A percentile compares a stretch with the other conserved stretches of the same genome.
Conservation (phyloP, 2,888 invertebrate species). For the Zaprionus obscuricornis region DNA sequence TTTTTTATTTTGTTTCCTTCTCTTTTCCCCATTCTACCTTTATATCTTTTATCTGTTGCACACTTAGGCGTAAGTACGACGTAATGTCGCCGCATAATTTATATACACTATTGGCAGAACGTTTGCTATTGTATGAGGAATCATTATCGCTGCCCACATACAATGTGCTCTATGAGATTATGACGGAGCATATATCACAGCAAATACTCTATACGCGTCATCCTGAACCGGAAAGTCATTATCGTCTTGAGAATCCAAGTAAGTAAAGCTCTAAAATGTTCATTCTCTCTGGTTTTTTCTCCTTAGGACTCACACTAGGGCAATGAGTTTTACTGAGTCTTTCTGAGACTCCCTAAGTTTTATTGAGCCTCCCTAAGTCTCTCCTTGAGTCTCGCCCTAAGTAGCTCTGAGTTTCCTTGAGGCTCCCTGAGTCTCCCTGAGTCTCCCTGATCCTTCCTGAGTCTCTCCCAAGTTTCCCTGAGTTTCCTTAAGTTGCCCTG, state of each 20-base stretch:
- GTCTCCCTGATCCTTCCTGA: too few relatives aligned
- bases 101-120: conserved; percentile 97
- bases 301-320: too few relatives aligned
- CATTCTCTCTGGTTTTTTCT: too few relatives aligned
- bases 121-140: conserved; percentile 94
- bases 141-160: conserved; percentile 97
- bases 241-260: conserved; percentile 98
- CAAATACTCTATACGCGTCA: conserved; percentile 97
- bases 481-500: too few relatives aligned
- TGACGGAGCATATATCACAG: conserved; percentile 98
- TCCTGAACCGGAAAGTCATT: conserved; percentile 97
- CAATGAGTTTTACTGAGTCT: too few relatives aligned
- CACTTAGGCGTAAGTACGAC: conserved; percentile 96
- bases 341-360: too few relatives aligned
- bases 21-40: neutral
- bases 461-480: too few relatives aligned
- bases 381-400: too few relatives aligned
- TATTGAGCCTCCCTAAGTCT: too few relatives aligned
- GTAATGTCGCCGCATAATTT: conserved; percentile 99
- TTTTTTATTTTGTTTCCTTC: neutral
- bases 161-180: conserved; percentile 99
- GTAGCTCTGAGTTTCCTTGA: too few relatives aligned
- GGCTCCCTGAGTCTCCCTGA: too few relatives aligned
- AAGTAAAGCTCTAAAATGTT: conserved; percentile 84
- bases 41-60: conserved; percentile 12